Evolutionary conservation across 2,113 vertebrate genomes (phyloP).

Genomic region (Melanostigma gelatinosum): DNA sequence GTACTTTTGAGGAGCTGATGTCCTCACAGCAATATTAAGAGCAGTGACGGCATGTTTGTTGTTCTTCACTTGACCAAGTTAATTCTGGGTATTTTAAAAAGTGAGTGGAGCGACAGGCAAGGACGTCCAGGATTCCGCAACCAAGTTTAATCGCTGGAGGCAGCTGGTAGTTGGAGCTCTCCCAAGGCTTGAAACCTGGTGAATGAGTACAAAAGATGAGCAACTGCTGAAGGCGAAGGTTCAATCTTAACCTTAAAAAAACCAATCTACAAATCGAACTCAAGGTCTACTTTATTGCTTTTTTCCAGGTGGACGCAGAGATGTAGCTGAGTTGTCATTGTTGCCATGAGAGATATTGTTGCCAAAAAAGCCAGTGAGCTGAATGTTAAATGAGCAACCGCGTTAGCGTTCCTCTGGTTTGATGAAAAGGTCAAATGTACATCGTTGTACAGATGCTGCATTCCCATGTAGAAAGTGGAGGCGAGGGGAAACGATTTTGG

Average conservation of each 20-base stretch:
- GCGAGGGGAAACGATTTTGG: too few species aligned
- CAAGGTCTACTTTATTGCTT: not conserved
- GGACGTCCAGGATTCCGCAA: not conserved
- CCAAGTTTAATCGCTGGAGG: not conserved
- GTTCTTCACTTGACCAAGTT: slow-evolving; percentile 27
- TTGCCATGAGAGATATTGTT: slow-evolving; percentile 1
- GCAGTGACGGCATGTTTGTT: slow-evolving; percentile 14
- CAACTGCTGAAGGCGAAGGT: not conserved
- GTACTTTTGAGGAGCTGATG: slow-evolving; percentile 33
- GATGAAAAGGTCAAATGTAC: not conserved
- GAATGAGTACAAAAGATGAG: slow-evolving; percentile 12
- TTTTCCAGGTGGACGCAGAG: not conserved
- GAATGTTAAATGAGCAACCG: not conserved
- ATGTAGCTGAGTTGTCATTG: not conserved
- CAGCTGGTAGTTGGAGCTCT: not conserved
- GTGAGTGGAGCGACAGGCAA: not conserved
- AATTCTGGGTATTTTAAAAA: slow-evolving; percentile 20
- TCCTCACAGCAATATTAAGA: slow-evolving; percentile 30
- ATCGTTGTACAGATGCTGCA: not conserved
- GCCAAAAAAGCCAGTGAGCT: not conserved
- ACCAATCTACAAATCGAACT: not conserved
- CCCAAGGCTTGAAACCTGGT: not conserved
- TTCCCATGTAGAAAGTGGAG: too few species aligned
- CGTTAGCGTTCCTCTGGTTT: not conserved
- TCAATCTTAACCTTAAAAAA: slow-evolving; percentile 8